Base-by-base conservation (phyloP, 2,888 invertebrate species). In the Dolichomitus sp. region DNA sequence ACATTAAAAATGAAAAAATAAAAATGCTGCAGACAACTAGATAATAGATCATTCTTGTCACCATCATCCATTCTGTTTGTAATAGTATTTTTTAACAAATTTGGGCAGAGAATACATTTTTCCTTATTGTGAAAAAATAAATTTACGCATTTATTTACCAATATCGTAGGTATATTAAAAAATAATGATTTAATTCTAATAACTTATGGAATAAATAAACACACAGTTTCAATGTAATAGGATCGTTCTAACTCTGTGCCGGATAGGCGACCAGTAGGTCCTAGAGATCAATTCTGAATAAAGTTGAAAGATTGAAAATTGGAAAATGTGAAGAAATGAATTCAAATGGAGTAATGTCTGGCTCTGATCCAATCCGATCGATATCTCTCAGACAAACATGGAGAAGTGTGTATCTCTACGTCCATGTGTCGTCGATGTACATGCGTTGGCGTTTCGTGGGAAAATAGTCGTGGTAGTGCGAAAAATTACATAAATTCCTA, bases 401-500 rank as follows among this genome's bases (percentile, higher is more conserved):
- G 27, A 61, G 9, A 57, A 40, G 19, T 50, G 61, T 40, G 30
- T 40, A 54, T 12, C 61, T 57, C 37, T 0, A 7, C 19, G 33
- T 40, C 40, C 27, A 57, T 42, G 59, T 75, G 65, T 80, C 69
- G 69, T 78, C 50, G 78, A 74, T 73, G 68, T 63, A 72, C 61
- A 68, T 65, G 76, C 65, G 68, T 45, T 17, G 73, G 72, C 68
- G 81, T 80, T 87, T 84, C 89, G 89, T 91, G 89, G 88, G 88
- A 89, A 90, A 90, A 89, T 88, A 85, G 86, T 84, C 86, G 86
- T 76, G 66, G 52, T 70, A 84, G 84, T 83, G 87, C 88, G 91
- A 91, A 91, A 91, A 90, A 90, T 88, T 86, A 88, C 88, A 91
- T 91, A 89, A 90, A 91, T 92, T 90, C 88, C 89, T 87, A 91